Conservation (phyloP, 2,888 invertebrate species). For the Drosophila anceps region DNA sequence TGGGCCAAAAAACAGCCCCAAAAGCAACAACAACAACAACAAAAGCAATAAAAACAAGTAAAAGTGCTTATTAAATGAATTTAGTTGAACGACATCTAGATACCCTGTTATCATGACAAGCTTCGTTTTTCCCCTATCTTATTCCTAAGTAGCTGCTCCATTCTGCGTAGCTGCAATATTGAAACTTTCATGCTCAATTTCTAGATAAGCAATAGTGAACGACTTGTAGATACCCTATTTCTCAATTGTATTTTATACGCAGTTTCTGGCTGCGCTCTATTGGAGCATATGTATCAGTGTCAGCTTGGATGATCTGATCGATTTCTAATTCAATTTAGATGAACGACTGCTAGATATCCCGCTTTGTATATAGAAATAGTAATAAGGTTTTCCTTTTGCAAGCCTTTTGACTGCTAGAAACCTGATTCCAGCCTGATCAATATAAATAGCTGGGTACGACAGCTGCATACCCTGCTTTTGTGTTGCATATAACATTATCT, state of each 20-base stretch:
- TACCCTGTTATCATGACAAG: background rate
- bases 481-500: no score
- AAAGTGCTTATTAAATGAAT: conserved; percentile 6
- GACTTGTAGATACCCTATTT: background rate
- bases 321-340: background rate
- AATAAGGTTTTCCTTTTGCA: no score
- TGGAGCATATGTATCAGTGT: background rate
- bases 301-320: background rate
- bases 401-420: no score
- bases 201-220: background rate
- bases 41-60: conserved; percentile 15
- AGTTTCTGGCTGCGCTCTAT: background rate
- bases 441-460: background rate
- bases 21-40: conserved; percentile 20
- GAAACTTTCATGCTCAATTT: background rate
- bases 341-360: background rate
- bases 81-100: background rate
- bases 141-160: background rate
- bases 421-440: no score
- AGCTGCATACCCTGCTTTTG: background rate
- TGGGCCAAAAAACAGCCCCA: conserved; percentile 49
- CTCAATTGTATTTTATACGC: background rate
- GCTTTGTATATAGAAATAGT: background rate
- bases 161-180: background rate
- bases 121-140: background rate